Percentiles rank a stretch among this genome's conserved stretches.
phyloP scores from a whole-genome alignment of 2,888 invertebrate genomes.

The Dendrolimus pini region DNA sequence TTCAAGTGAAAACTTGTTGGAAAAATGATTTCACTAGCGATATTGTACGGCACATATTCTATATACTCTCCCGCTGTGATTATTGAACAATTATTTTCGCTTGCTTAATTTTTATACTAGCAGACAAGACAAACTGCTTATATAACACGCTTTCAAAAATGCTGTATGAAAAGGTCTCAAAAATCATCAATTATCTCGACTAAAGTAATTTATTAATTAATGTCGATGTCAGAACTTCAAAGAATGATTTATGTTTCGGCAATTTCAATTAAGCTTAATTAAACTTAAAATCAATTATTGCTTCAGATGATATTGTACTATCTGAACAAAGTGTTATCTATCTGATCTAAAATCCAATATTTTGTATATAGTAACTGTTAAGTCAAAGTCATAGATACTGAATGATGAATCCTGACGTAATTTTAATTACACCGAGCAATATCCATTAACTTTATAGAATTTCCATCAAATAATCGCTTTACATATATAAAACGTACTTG shows the following conservation, averaged over 20 bases:
- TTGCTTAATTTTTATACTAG: neutral
- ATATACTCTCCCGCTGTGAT: constrained; percentile 1
- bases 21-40: constrained; percentile 51
- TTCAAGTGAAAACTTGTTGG: constrained; percentile 48
- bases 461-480: too few species aligned
- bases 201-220: constrained; percentile 13
- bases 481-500: too few species aligned
- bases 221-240: constrained; percentile 6
- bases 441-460: too few species aligned
- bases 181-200: constrained; percentile 12
- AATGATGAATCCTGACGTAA: too few species aligned
- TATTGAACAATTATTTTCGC: neutral
- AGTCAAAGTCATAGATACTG: too few species aligned
- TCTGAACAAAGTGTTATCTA: neutral
- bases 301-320: constrained; percentile 4
- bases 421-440: too few species aligned
- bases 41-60: constrained; percentile 27
- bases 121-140: neutral
- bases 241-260: constrained; percentile 13
- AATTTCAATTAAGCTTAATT: constrained; percentile 7
- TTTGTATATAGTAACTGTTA: too few species aligned
- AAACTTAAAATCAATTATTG: constrained; percentile 1
- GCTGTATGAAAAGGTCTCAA: constrained; percentile 4
- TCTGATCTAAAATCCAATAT: too few species aligned
- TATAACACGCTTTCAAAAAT: neutral